A percentile compares a stretch with the other conserved stretches of the same genome.
These are phyloP conservation scores for Pantherophis guttatus DNA, from an alignment of 2,113 vertebrate genomes.

Conservation along the genomic window DNA sequence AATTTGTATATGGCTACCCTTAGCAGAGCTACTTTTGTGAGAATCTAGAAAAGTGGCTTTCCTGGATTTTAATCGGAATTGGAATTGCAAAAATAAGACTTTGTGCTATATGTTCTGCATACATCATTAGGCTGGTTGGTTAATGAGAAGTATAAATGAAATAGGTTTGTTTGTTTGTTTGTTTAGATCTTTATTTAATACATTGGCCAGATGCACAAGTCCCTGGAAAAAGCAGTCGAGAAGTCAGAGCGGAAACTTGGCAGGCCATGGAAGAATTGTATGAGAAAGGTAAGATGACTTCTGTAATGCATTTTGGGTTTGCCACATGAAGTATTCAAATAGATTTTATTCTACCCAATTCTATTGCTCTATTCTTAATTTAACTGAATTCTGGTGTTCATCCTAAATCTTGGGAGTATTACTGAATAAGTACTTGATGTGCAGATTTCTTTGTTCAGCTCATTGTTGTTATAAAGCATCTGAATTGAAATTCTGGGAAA, in stretches of 20 bases:
- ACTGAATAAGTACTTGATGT: not conserved
- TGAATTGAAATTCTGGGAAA: not conserved
- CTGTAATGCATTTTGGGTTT: not conserved
- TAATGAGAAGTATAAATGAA: not conserved
- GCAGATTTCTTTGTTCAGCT: not conserved
- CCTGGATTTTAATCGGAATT: not conserved
- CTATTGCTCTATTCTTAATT: not conserved
- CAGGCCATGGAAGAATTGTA: conserved; percentile 71
- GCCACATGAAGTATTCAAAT: not conserved
- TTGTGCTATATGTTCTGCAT: not conserved
- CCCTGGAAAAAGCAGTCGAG: conserved; percentile 61
- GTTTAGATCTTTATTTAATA: conserved; percentile 79
- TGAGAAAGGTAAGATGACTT: conserved; percentile 59
- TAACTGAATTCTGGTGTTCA: not conserved
- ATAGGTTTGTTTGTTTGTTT: conserved; percentile 36
- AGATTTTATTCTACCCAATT: not conserved
- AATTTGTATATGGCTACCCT: conserved; percentile 21
- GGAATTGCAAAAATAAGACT: not conserved
- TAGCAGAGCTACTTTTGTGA: conserved; percentile 14
- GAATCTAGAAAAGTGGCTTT: conserved; percentile 1
- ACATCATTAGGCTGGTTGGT: not conserved
- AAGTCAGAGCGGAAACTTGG: conserved; percentile 76
- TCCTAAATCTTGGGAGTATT: not conserved
- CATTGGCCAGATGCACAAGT: conserved; percentile 71
- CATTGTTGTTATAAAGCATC: not conserved